Conservation (phyloP, 2,888 invertebrate species). For the Catocala nupta region DNA sequence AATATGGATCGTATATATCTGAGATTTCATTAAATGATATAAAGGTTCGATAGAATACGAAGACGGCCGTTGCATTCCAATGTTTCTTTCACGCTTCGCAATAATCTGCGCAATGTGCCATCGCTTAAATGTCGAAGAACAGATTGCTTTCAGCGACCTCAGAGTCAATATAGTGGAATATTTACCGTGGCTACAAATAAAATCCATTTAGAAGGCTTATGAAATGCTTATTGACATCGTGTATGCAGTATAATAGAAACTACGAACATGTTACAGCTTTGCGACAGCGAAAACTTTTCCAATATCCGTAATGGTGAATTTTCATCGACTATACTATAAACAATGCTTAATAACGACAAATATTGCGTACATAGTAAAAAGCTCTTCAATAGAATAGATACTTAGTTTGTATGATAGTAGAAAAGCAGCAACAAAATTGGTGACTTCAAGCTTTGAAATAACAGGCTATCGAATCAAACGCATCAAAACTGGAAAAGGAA, state of each 20-base stretch:
- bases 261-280: slow-evolving; percentile 35
- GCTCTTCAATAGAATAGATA: too few relatives aligned
- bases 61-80: slow-evolving; percentile 72
- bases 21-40: slow-evolving; percentile 39
- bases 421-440: slow-evolving; percentile 27
- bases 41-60: slow-evolving; percentile 51
- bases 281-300: slow-evolving; percentile 2
- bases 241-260: slow-evolving; percentile 16
- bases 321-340: not conserved
- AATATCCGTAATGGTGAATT: slow-evolving; percentile 33
- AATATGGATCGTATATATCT: not conserved
- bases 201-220: slow-evolving; percentile 27
- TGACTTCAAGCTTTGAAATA: slow-evolving; percentile 37
- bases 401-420: slow-evolving; percentile 1
- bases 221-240: slow-evolving; percentile 20
- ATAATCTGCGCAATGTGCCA: slow-evolving; percentile 65
- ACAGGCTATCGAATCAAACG: slow-evolving; percentile 49
- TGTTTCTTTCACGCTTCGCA: slow-evolving; percentile 73
- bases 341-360: not conserved
- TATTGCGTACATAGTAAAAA: not conserved
- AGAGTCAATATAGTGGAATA: slow-evolving; percentile 33
- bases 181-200: slow-evolving; percentile 39
- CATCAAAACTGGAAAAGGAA: slow-evolving; percentile 60
- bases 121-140: slow-evolving; percentile 68
- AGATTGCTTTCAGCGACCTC: slow-evolving; percentile 50